Evolutionary conservation across 2,113 vertebrate species (phyloP), one percentile per base, ranked within the genome.

Genomic region (Atractosteus spatula): DNA sequence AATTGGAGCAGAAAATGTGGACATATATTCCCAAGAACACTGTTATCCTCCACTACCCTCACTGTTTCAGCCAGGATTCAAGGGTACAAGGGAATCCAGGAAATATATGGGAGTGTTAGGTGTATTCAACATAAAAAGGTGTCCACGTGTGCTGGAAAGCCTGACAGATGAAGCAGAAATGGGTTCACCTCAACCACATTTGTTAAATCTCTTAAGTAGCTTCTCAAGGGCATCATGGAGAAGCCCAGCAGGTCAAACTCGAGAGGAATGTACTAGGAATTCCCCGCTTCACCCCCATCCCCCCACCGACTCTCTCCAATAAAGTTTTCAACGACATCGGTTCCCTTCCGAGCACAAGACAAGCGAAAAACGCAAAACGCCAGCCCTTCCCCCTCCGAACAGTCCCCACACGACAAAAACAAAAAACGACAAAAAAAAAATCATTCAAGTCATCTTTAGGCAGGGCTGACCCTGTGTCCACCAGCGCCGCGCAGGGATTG

Each of bases 361-460:
- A 45, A 66, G 29, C 47, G 66, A 67, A 62, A 63, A 76, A 41
- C 56, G 66, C 68, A 47, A 57, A 10, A 69, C 63, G 3, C 76
- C 12, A 57, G 66, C 61, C 63, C 62, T 41, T 47, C 62, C 51
- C 45, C 41, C 47, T 54, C n/a, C 55, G 66, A 66, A 4, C 11
- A 77, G 73, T 6, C 3, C 45, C 17, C 7, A 44, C 11, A 44
- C 5, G 3, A 61, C 67, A 77, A 62, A 14, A 44, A 11, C 70
- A 80, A 78, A 79, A 71, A 72, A 4, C 2, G 10, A 8, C 17
- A 66, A 65, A 78, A 78, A 77, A 66, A 75, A 3, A 74, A 72
- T 78, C 74, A 73, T 87, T 85, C 79, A 86, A 79, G 79, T 88
- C 69, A 64, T 82, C 73, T 67, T 77, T 66, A 74, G 69, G 73